Conservation (phyloP, 2,888 invertebrate genomes). For the Scaptodrosophila latifasciaeformis region DNA sequence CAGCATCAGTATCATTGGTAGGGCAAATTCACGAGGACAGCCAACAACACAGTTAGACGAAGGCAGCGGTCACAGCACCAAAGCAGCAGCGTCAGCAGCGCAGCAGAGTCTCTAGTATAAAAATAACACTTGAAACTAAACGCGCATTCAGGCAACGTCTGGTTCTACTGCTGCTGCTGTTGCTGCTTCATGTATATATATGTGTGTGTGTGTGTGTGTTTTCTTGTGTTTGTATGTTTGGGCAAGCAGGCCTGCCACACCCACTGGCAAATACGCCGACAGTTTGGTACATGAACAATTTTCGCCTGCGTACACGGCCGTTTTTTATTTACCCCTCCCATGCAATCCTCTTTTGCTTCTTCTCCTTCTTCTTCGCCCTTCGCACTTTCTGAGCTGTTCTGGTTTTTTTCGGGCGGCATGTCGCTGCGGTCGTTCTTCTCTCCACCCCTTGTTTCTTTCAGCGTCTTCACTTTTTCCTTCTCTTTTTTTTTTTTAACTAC, state of each 20-base stretch:
- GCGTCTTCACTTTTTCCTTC: conserved; percentile 7
- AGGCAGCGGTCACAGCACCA: too few species aligned
- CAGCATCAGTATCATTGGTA: too few species aligned
- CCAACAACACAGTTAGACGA: too few species aligned
- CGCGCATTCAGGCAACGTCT: conserved; percentile 55
- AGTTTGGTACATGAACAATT: conserved; percentile 37
- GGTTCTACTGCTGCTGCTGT: conserved; percentile 24
- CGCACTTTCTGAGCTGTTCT: conserved; percentile 11
- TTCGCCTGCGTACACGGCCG: conserved; percentile 62
- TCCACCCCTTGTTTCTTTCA: neutral
- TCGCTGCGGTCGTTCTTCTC: neutral
- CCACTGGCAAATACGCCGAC: conserved; percentile 18
- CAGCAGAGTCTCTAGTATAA: conserved; percentile 63
- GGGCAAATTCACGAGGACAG: too few species aligned
- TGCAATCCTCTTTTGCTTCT: too few species aligned
- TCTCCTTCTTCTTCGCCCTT: conserved; percentile 9
- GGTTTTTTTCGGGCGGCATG: conserved; percentile 14
- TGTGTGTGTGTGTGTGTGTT: neutral
- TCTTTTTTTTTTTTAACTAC: neutral
- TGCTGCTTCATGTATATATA: conserved; percentile 9
- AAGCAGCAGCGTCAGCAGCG: conserved; percentile 7
- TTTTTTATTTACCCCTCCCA: conserved; percentile 21
- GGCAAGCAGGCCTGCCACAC: neutral
- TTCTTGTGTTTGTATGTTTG: neutral
- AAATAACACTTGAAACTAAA: conserved; percentile 69